A percentile compares a stretch with the other conserved stretches of the same genome.
These are phyloP conservation scores for Sphaeridia pumilis DNA, from an alignment of 2,888 invertebrate species.

Conservation along the genomic window DNA sequence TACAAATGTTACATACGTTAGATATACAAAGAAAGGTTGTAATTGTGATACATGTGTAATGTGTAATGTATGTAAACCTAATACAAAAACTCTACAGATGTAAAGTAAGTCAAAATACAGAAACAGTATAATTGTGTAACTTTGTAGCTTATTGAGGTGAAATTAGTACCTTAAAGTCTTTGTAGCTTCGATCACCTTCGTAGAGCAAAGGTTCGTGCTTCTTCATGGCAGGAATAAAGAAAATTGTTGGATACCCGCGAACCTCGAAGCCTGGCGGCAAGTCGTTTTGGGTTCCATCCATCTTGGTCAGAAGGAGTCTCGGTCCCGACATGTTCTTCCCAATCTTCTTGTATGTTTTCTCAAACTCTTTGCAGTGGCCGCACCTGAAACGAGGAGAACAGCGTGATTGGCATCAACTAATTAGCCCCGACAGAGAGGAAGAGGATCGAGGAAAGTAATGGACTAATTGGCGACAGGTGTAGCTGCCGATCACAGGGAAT, in stretches of 20 bases:
- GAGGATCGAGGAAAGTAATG: no score
- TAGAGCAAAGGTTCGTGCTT: conserved; percentile 40
- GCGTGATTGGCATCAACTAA: no score
- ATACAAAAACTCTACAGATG: no score
- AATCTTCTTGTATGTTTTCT: conserved; percentile 42
- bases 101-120: no score
- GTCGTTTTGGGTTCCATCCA: conserved; percentile 40
- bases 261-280: conserved; percentile 38
- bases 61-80: no score
- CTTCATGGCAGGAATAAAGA: conserved; percentile 40
- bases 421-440: no score
- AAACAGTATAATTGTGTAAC: not conserved
- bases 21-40: no score
- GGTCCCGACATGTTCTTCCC: conserved; percentile 37
- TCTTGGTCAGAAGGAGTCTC: conserved; percentile 38
- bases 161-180: conserved; percentile 37
- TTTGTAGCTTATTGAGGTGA: not conserved
- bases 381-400: conserved; percentile 35
- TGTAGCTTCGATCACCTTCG: conserved; percentile 38
- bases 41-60: no score
- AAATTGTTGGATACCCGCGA: conserved; percentile 40
- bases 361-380: conserved; percentile 47
- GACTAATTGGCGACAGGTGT: no score
- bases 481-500: no score
- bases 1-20: no score